Conservation (phyloP, 2,113 vertebrate species). For the Burhinus bistriatus region DNA sequence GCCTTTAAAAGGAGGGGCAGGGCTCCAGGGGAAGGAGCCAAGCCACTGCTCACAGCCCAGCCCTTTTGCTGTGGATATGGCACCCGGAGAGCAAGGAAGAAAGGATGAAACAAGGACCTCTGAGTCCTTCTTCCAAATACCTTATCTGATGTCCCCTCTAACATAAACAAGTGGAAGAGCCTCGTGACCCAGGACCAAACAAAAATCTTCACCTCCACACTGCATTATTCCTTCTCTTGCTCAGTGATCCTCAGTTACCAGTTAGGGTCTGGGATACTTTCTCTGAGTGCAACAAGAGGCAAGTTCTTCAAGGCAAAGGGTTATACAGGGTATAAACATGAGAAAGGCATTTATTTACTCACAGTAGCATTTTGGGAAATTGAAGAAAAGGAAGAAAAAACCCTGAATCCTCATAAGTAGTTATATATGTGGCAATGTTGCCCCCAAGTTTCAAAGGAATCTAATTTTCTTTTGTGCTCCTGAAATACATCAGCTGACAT, state of each 20-base stretch:
- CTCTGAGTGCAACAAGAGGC: background rate
- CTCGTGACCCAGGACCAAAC: background rate
- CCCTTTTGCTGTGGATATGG: background rate
- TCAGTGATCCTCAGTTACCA: background rate
- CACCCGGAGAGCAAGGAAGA: background rate
- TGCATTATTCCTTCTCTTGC: background rate
- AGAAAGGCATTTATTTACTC: background rate
- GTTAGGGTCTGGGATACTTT: background rate
- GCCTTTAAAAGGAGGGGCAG: background rate
- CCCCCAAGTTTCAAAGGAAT: background rate
- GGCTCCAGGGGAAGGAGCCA: background rate
- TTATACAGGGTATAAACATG: background rate
- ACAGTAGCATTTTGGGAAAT: background rate
- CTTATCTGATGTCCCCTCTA: background rate
- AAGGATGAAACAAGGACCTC: background rate
- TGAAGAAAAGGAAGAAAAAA: background rate
- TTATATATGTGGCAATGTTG: background rate
- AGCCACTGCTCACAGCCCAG: background rate
- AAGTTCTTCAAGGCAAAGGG: background rate
- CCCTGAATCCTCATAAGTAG: background rate
- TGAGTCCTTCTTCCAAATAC: background rate
- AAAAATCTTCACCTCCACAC: background rate
- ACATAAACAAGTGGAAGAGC: background rate
- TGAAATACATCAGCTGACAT: background rate
- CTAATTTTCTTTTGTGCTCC: slow-evolving; percentile 2